phyloP scores from a whole-genome alignment of 2,888 invertebrate species.

The Lepidochrysops patricia region DNA sequence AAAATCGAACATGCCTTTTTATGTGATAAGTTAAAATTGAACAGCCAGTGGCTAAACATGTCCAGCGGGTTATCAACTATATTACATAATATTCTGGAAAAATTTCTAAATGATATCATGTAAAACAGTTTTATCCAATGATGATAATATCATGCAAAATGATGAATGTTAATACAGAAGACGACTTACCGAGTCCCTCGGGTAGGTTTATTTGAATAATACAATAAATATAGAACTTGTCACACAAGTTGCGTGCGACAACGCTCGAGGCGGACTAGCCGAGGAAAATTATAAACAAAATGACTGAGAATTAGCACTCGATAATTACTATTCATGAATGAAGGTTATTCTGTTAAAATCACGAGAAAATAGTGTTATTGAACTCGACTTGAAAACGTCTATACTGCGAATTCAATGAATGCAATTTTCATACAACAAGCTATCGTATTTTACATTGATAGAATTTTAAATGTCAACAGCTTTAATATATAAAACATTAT shows the following conservation, averaged over 20 bases:
- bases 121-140: neutral
- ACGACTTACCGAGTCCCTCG: constrained; percentile 8
- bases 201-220: neutral
- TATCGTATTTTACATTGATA: neutral
- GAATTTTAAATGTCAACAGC: neutral
- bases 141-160: constrained; percentile 12
- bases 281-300: constrained; percentile 1
- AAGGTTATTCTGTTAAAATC: constrained; percentile 11
- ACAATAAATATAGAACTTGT: neutral
- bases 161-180: neutral
- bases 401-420: neutral
- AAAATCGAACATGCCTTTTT: constrained; percentile 8
- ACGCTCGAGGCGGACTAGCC: neutral
- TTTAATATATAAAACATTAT: too few relatives aligned
- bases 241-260: neutral
- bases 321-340: constrained; percentile 15
- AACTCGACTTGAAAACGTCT: neutral
- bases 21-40: neutral
- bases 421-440: neutral
- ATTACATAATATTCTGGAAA: neutral
- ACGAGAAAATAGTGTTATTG: neutral
- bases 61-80: neutral
- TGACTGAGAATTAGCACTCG: constrained; percentile 14
- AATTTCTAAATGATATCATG: neutral
- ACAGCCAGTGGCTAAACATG: neutral